Conservation (phyloP, 2,888 invertebrate species). For the Phrixothrix hirtus region DNA sequence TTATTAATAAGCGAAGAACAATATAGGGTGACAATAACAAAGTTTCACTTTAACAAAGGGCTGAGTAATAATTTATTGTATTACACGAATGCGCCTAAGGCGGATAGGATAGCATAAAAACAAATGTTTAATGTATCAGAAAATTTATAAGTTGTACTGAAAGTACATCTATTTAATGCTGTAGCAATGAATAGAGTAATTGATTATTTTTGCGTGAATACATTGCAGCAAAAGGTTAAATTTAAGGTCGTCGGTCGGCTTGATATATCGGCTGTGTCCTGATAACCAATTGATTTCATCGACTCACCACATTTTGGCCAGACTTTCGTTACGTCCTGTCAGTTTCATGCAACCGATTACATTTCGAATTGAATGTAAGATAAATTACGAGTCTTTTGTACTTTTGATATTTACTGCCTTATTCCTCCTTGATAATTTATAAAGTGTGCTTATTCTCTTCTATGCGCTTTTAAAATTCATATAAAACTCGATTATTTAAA, state of each 20-base stretch:
- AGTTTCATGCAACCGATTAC: constrained; percentile 49
- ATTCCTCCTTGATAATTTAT: constrained; percentile 28
- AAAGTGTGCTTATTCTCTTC: constrained; percentile 16
- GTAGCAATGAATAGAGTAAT: constrained; percentile 37
- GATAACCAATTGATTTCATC: constrained; percentile 49
- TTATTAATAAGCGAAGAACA: background rate
- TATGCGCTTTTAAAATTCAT: too few species aligned
- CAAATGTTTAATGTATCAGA: constrained; percentile 11
- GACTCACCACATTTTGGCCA: constrained; percentile 46
- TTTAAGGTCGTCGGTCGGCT: constrained; percentile 38
- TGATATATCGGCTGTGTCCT: constrained; percentile 45
- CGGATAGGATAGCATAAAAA: background rate
- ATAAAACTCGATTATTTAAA: constrained; percentile 2
- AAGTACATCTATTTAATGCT: constrained; percentile 25
- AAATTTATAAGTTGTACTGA: constrained; percentile 16
- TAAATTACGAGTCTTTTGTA: constrained; percentile 47
- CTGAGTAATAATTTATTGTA: too few species aligned
- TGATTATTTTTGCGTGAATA: constrained; percentile 36
- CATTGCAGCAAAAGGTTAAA: constrained; percentile 35
- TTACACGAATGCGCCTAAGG: constrained; percentile 1
- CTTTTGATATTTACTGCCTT: constrained; percentile 35
- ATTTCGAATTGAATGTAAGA: constrained; percentile 48
- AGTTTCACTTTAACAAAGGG: too few species aligned
- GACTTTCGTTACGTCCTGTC: constrained; percentile 48
- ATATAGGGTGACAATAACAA: background rate